Evolutionary conservation across 2,113 vertebrate species (phyloP), one percentile per base, ranked within the genome.

Genomic region (Elephantulus edwardii): DNA sequence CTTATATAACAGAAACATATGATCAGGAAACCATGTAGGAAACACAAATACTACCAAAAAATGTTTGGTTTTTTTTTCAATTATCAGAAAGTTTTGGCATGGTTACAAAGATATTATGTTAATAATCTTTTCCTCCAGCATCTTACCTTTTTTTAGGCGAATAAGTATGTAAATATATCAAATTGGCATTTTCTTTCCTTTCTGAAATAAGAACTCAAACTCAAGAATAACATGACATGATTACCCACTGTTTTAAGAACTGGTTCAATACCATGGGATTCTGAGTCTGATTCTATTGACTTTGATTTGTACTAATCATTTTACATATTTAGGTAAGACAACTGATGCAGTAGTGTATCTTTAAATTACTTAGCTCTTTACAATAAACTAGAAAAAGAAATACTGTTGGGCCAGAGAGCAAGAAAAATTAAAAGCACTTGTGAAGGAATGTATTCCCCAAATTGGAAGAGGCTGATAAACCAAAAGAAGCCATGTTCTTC

Each of bases 351-450:
- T 13, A 9, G 12, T 79, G 58, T 10, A 44, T 91, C 42, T 91
- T 75, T 58, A 44, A 75, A 60, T 50, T 35, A 74, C 40, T 26
- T 11, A 72, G 71, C 62, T 62, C 19, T 91, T 81, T 68, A 79
- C n/a, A 2, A 74, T 24, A 83, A 83, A 86, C 78, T 68, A 81
- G 48, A 83, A 80, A 88, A 78, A 50, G 1, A 92, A 86, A 86
- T 40, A 13, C 20, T 81, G 35, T 78, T 42, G 13, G 38, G 28
- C 40, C 28, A 16, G 10, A 35, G 7, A 38, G 62, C 74, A 90
- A 33, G 5, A 9, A 11, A 9, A 24, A 33, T 40, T 79, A 35
- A 72, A 93, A 50, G 35, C 17, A 80, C 1, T 30, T 6, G 44
- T 76, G 24, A 80, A 86, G 80, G 22, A 70, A 83, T 83, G 94